Percentiles rank a stretch among this genome's conserved stretches.
Conservation (phyloP, 2,888 invertebrate species). For the Callyntrura guangdongensis region DNA sequence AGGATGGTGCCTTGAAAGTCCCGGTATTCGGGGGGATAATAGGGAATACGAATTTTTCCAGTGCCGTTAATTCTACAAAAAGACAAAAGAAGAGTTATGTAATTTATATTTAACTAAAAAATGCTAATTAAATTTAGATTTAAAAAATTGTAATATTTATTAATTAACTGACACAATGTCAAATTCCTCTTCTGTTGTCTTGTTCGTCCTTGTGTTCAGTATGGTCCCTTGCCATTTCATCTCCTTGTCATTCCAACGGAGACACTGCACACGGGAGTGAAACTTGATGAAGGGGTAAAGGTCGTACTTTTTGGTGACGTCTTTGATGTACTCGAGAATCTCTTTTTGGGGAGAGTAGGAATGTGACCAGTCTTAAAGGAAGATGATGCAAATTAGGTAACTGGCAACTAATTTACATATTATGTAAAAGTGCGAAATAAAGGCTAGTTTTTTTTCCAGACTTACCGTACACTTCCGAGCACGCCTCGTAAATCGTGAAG, state of each 20-base stretch:
- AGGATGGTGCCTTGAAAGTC: constrained; percentile 77
- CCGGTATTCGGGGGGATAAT: constrained; percentile 77
- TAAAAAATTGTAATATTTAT: no score
- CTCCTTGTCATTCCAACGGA: constrained; percentile 72
- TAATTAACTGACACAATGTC: constrained; percentile 65
- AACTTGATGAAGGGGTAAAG: constrained; percentile 78
- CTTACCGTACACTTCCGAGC: constrained; percentile 70
- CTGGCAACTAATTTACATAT: no score
- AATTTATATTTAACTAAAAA: background rate
- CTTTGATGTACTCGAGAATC: constrained; percentile 75
- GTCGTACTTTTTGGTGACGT: constrained; percentile 70
- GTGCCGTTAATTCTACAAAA: constrained; percentile 73
- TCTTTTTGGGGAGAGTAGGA: constrained; percentile 73
- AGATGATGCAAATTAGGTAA: background rate
- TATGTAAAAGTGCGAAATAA: no score
- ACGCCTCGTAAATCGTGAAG: constrained; percentile 69
- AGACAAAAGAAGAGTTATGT: background rate
- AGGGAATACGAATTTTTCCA: constrained; percentile 76
- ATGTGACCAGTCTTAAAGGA: constrained; percentile 71
- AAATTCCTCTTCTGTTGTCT: constrained; percentile 23
- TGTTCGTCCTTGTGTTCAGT: constrained; percentile 23
- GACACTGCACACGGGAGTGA: constrained; percentile 71
- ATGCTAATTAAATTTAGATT: no score
- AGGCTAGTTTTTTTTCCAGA: background rate
- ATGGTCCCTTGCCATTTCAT: constrained; percentile 73